Base-by-base conservation (phyloP, 2,888 invertebrate species). In the Hirtodrosophila confusa region DNA sequence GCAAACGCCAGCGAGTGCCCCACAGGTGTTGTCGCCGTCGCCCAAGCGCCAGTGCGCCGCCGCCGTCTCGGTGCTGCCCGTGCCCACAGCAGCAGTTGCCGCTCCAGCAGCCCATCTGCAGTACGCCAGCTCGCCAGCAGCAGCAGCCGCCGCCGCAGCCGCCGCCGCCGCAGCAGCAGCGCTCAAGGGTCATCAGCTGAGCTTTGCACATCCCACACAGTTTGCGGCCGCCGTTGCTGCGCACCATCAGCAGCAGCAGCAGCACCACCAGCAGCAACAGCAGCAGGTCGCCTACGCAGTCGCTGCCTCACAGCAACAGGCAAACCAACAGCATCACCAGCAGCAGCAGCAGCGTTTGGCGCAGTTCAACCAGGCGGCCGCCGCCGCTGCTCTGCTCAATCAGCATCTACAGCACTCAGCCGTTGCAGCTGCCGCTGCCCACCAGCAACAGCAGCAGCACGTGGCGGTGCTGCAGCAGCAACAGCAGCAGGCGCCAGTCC, bases 1-100 rank as follows among this genome's bases (percentile, higher is more conserved):
- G 91, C 91, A 91, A 89, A 91, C 92, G 91, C 91, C 92, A 91
- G 92, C 92, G 90, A 91, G 91, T 90, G 91, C 91, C 91, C 92
- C 91, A 89, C 92, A 91, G 90, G 92, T 92, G 89, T 91, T 92
- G 90, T 92, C 92, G 89, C 92, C 92, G 90, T 92, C 92, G 89
- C 91, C 92, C 78, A 92, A 92, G 83, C 90, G 92, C 90, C 92
- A 92, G 91, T 92, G 92, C 80, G 91, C 92, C 86, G 89, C 91
- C 83, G 90, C 92, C 76, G 90, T 91, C 51, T 91, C 91, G 63
- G 90, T 91, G 64, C 78, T 91, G 83, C 90, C 90, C 70, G 88
- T 89, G 65, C 86, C 82, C 66, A 65, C 80, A 71, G 78, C 76
- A 51, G 78, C 85, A 69, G 79, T 90, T 73, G 89, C 92, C 89